Evolutionary conservation across 2,113 vertebrate genomes (phyloP).

Genomic region (Microtus oregoni): DNA sequence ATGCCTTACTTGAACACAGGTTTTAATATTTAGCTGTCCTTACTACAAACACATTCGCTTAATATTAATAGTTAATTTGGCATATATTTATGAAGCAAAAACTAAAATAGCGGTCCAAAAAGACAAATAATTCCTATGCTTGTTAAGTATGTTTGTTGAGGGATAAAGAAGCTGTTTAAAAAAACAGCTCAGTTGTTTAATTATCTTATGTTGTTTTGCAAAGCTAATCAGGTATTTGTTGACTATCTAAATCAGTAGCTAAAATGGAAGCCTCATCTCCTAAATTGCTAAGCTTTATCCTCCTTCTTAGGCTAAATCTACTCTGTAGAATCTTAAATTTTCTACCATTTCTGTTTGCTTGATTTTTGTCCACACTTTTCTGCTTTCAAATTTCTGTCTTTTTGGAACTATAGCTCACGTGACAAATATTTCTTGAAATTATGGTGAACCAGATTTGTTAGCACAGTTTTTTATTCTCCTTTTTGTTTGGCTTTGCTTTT

Average conservation of each 20-base stretch:
- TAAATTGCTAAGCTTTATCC: slow-evolving; percentile 34
- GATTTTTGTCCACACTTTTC: slow-evolving; percentile 15
- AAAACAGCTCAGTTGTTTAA: neutral
- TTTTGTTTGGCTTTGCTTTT: neutral
- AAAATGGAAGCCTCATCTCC: slow-evolving; percentile 27
- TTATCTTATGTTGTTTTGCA: slow-evolving; percentile 35
- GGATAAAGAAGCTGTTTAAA: neutral
- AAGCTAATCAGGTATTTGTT: slow-evolving; percentile 2
- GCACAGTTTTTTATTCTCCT: slow-evolving; percentile 14
- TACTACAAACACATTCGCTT: slow-evolving; percentile 61
- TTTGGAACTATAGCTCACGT: slow-evolving; percentile 42
- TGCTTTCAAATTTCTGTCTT: rapidly evolving
- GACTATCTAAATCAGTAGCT: slow-evolving; percentile 14
- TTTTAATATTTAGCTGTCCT: slow-evolving; percentile 53
- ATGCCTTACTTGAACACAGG: neutral
- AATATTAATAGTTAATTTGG: slow-evolving; percentile 47
- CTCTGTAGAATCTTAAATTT: neutral
- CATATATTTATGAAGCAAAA: slow-evolving; percentile 58
- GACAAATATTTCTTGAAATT: slow-evolving; percentile 64
- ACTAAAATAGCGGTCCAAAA: slow-evolving; percentile 34
- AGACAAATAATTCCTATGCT: slow-evolving; percentile 45
- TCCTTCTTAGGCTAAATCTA: slow-evolving; percentile 18
- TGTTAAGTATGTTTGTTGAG: slow-evolving; percentile 23
- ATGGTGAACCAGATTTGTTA: slow-evolving; percentile 24
- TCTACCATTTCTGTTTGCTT: slow-evolving; percentile 50